Base-by-base conservation (phyloP, 2,888 invertebrate genomes). In the Fissipunctia ypsillon region DNA sequence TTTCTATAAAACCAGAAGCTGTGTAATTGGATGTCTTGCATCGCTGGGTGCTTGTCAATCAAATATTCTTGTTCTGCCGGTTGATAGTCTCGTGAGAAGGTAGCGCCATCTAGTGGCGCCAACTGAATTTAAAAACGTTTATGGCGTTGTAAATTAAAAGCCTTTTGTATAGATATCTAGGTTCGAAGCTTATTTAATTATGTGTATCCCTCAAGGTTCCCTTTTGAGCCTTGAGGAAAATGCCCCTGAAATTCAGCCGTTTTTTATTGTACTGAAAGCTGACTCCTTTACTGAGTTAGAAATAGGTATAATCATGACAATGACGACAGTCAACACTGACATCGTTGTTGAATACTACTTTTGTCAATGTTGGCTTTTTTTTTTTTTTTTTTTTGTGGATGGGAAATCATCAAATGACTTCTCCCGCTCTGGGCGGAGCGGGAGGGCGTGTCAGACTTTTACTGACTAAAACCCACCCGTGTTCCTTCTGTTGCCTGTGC, bases 1-100 rank as follows among this genome's bases (percentile, higher is more conserved):
- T 68, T 82, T 73, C 78, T 45, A 41, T 28, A 50, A 43, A 73
- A 65, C 60, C 45, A 65, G 64, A 65, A 57, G 61, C 73, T 69
- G 57, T 73, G 83, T 80, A 80, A 80, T 80, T 80, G 80, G 69
- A 83, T 79, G 79, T 80, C 73, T 68, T 57, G 73, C 68, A 50
- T 61, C 70, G 61, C 52, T 80, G 69, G 79, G 60, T 60, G 63
- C 79, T 80, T 80, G 80, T 80, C 83, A 80, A 83, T 80, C 80
- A 83, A 78, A 83, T 83, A 67, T 78, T 83, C 72, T 82, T 67
- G 78, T 69, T 78, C 9, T 19, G 64, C 68, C 45, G 41, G 61
- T 66, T 54, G 66, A 56, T 78, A 64, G 25, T 35, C 41, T 54
- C 50, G 41, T n/a, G 41, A 38, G 78, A 54, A 52, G 19, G 56